Percentiles rank a stretch among this genome's conserved stretches.
Evolutionary conservation across 2,797 vertebrate species (phyloP).

Genomic region (Cyprinella venusta): DNA sequence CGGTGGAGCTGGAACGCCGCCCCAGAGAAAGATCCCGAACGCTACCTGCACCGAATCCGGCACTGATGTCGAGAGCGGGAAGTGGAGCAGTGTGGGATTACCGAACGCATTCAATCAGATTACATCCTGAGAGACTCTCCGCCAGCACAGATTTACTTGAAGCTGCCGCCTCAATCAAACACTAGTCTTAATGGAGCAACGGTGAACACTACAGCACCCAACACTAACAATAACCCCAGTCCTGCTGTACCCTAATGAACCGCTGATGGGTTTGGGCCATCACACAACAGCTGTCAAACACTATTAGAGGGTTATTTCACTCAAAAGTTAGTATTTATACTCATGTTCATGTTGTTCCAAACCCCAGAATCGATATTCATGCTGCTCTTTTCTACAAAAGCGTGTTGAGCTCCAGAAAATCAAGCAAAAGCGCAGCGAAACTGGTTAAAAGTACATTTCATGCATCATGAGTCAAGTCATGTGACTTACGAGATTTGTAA

Average conservation of each 20-base stretch:
- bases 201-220: constrained; percentile 11
- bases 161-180: constrained; percentile 12
- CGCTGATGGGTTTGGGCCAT: not conserved
- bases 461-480: not conserved
- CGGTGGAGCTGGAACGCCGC: constrained; percentile 55
- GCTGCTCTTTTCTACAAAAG: not conserved
- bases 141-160: constrained; percentile 29
- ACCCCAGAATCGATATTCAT: not conserved
- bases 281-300: not conserved
- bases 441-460: not conserved
- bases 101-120: constrained; percentile 15
- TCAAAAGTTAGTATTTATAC: not conserved
- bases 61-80: constrained; percentile 41
- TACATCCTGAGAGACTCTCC: constrained; percentile 1
- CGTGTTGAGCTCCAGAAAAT: not conserved
- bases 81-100: not conserved
- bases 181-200: constrained; percentile 29
- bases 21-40: constrained; percentile 67
- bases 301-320: constrained; percentile 4
- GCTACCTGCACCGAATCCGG: constrained; percentile 75
- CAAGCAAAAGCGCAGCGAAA: not conserved
- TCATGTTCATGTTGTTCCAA: not conserved
- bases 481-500: not conserved
- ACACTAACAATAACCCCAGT: constrained; percentile 4
- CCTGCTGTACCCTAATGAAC: not conserved